Conservation (phyloP, 2,888 invertebrate genomes). For the Cyrtodaria siliqua region DNA sequence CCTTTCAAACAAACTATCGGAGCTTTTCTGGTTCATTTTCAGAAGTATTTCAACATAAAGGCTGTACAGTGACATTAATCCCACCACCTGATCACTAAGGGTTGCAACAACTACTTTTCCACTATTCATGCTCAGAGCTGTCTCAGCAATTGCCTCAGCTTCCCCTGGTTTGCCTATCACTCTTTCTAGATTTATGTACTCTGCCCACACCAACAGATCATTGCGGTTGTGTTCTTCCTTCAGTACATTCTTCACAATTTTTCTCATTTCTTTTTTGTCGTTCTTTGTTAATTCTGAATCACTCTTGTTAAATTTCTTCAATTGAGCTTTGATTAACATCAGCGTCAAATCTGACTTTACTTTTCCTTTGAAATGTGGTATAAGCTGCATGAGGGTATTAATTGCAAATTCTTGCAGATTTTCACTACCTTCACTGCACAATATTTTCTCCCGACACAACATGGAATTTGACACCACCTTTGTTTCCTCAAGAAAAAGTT, state of each 20-base stretch:
- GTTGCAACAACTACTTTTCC: constrained; percentile 33
- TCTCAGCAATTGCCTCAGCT: constrained; percentile 78
- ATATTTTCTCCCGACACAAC: not conserved
- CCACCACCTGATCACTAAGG: constrained; percentile 28
- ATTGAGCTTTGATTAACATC: constrained; percentile 35
- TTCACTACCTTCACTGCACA: not conserved
- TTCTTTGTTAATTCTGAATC: constrained; percentile 40
- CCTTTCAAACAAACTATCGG: constrained; percentile 23
- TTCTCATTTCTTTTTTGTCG: constrained; percentile 79
- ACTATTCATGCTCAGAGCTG: constrained; percentile 75
- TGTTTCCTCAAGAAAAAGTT: not conserved
- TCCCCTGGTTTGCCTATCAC: constrained; percentile 78
- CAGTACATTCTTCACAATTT: constrained; percentile 81
- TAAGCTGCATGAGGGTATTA: constrained; percentile 6
- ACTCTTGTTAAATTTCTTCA: constrained; percentile 17
- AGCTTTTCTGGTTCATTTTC: constrained; percentile 41
- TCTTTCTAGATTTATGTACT: constrained; percentile 80
- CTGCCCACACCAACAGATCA: constrained; percentile 82
- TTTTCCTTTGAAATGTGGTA: constrained; percentile 55
- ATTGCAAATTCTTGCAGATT: not conserved
- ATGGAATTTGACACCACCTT: not conserved
- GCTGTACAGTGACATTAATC: constrained; percentile 65
- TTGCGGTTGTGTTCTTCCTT: constrained; percentile 83
- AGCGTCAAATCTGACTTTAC: constrained; percentile 68
- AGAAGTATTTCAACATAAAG: constrained; percentile 68